Evolutionary conservation across 2,113 vertebrate species (phyloP), one percentile per base, ranked within the genome.

Genomic region (Phodopus roborovskii): DNA sequence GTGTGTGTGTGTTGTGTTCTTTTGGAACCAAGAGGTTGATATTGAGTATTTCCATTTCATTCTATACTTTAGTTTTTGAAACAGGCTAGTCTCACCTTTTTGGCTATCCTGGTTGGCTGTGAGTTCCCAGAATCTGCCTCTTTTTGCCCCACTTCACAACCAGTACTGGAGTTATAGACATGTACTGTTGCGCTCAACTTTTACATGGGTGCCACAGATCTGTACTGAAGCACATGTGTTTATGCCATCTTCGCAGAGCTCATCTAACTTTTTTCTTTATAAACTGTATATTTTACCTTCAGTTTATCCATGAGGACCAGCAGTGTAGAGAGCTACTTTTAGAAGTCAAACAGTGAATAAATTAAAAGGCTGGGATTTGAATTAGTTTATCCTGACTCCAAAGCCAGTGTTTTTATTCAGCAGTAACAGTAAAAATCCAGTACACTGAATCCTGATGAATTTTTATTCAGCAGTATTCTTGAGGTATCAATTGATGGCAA

Each of bases 341-440:
- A 71, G 79, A 96, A 91, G 24, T 85, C 53, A 91, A 81, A 19
- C 28, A 94, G 62, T 86, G 48, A 96, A 20, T 81, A 94, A 92
- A 86, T 94, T 84, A 7, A 45, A 92, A 75, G 78, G 33, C 22
- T 12, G 19, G 28, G 24, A 48, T 82, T 88, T 82, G 3, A 22
- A 39, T 90, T 39, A 64, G 20, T 58, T 94, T 94, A 75, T 2
- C 71, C 48, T 60, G 53, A 91, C 22, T 96, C n/a, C 24, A 45
- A 82, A 81, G 17, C 13, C 42, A 48, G 17, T 88, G 16, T 20
- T 74, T 28, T 12, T 12, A 39, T 33, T 90, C 33, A 96, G 15
- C 42, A 71, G 4, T 84, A 91, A 88, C 88, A 64, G 15, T 36
- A 68, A 68, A 94, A 62, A 74, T 83, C 4, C 78, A 78, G 28